Conservation (phyloP, 2,888 invertebrate species). For the Caenorhabditis doughertyi region DNA sequence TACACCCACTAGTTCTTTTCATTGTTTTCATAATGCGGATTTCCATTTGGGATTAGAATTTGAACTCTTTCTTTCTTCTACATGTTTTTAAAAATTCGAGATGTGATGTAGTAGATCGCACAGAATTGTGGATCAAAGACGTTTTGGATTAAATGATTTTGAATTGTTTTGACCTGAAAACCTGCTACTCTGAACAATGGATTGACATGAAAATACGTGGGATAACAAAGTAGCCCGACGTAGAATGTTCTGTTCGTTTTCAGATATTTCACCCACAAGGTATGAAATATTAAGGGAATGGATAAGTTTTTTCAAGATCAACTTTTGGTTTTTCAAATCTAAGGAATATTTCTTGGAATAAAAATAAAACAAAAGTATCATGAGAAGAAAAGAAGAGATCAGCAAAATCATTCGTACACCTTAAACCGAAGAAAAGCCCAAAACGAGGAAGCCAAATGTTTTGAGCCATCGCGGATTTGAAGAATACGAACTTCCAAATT, state of each 20-base stretch:
- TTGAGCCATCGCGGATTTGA: too few species aligned
- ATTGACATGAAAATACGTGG: slow-evolving; percentile 5
- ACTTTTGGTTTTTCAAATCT: background rate
- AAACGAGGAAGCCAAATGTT: slow-evolving; percentile 6
- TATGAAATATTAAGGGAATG: background rate
- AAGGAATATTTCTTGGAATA: background rate
- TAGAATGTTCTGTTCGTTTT: background rate
- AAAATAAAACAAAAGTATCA: background rate
- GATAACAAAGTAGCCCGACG: background rate
- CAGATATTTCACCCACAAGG: background rate
- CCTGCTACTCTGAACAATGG: background rate
- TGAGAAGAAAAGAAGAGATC: background rate
- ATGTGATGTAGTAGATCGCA: slow-evolving; percentile 37
- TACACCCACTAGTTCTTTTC: slow-evolving; percentile 7
- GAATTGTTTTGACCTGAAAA: background rate
- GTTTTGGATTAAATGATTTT: slow-evolving; percentile 25
- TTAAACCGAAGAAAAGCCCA: background rate
- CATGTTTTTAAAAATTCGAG: background rate
- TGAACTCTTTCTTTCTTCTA: slow-evolving; percentile 12
- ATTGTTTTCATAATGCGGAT: slow-evolving; percentile 2
- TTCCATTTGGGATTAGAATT: slow-evolving; percentile 19
- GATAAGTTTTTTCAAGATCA: background rate
- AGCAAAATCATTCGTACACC: background rate
- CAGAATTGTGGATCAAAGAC: slow-evolving; percentile 20
- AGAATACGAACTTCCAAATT: too few species aligned